phyloP scores from a whole-genome alignment of 2,113 vertebrate species.

The Gavialis gangeticus region DNA sequence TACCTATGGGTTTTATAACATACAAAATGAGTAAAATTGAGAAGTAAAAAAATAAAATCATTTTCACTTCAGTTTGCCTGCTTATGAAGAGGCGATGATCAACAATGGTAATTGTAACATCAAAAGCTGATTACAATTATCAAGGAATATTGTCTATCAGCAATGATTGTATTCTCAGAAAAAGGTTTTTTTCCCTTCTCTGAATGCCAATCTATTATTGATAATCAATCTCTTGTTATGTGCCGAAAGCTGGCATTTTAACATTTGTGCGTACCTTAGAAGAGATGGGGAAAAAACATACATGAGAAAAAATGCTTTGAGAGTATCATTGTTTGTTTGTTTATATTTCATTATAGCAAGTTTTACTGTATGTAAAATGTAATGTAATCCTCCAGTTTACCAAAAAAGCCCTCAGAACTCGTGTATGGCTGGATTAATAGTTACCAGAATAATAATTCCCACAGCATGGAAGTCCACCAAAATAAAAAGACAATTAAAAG shows the following conservation, averaged over 20 bases:
- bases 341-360: background rate
- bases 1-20: background rate
- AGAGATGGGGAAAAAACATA: background rate
- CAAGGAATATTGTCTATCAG: background rate
- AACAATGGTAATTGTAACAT: constrained; percentile 20
- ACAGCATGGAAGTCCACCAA: background rate
- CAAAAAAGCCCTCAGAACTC: background rate
- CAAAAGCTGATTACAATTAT: constrained; percentile 2
- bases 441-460: background rate
- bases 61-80: background rate
- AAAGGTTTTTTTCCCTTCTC: background rate
- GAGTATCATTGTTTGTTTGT: background rate
- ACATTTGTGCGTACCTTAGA: background rate
- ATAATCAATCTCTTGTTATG: background rate
- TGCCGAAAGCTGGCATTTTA: background rate
- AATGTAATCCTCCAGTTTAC: background rate
- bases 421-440: background rate
- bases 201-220: background rate
- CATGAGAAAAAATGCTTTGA: background rate
- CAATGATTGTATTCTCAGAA: background rate
- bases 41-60: background rate
- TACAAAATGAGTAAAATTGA: background rate
- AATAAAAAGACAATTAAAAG: background rate
- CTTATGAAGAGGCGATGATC: background rate
- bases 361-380: background rate